phyloP scores from a whole-genome alignment of 2,113 vertebrate species.

The Zosterops lateralis region DNA sequence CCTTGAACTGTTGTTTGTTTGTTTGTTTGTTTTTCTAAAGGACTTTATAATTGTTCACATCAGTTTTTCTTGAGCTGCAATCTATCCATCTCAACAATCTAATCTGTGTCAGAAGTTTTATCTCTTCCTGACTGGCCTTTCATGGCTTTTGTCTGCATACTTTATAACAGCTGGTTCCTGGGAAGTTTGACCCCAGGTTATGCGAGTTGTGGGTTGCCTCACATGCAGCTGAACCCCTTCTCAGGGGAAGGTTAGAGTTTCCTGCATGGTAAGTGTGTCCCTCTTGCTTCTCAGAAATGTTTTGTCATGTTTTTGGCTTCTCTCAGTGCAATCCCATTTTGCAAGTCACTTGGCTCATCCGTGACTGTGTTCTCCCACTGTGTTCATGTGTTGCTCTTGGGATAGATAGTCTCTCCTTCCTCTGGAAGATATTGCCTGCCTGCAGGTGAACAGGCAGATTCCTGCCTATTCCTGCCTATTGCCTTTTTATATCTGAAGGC shows the following conservation, averaged over 20 bases:
- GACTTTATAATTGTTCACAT: neutral
- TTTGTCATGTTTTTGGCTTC: neutral
- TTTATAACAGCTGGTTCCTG: neutral
- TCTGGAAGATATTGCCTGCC: neutral
- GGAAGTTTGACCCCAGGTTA: neutral
- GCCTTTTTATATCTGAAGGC: neutral
- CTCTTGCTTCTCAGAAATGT: neutral
- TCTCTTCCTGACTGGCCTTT: neutral
- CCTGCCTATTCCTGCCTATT: neutral
- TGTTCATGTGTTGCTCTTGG: neutral
- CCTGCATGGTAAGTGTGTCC: neutral
- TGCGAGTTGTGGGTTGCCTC: neutral
- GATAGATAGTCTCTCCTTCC: neutral
- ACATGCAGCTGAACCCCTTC: neutral
- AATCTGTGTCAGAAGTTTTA: neutral
- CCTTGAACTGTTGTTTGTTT: neutral
- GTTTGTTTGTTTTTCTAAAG: neutral
- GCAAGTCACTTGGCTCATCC: neutral
- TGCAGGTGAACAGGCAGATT: neutral
- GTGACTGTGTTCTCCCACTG: accelerated
- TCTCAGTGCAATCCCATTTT: neutral
- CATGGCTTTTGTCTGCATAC: neutral
- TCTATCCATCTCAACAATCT: neutral
- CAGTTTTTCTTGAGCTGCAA: neutral
- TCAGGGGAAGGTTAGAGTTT: neutral